Base-by-base conservation (phyloP, 2,888 invertebrate species). In the Parnassius apollo region DNA sequence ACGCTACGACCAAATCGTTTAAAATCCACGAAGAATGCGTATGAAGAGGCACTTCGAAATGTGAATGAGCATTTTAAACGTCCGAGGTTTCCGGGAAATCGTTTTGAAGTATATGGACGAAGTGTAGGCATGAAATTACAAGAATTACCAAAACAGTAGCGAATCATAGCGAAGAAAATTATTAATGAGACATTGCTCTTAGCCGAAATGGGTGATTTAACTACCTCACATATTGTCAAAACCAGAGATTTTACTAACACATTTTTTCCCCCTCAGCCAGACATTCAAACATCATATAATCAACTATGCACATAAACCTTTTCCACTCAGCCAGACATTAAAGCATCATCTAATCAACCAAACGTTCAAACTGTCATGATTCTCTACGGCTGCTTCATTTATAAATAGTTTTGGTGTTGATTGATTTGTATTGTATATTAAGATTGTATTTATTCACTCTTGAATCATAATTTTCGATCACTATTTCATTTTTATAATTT, bases 21-120 rank as follows among this genome's bases (percentile, higher is more conserved):
- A 13, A 50, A 13, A 50, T 25, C 50, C 50, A 50, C n/a, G n/a
- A 50, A 50, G n/a, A 50, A 50, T 9, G n/a, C 50, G n/a, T 50
- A 11, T n/a, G 50, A 50, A 9, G 50, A 50, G n/a, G 50, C n/a
- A 50, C 50, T 50, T n/a, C 11, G n/a, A n/a, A 13, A 25, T 25
- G 25, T 25, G 25, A 25, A 25, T 25, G 25, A 25, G 25, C 25
- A 25, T 25, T 25, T 25, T 25, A 25, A 25, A 25, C 25, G 25
- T 25, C 25, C 25, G 25, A 25, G 25, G 25, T 25, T 25, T 25
- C 25, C 25, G n/a, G 50, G 11, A 9, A 50, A 50, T 50, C 50
- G 50, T 50, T n/a, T n/a, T 50, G 50, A 50, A 13, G 50, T 13
- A n/a, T 50, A n/a, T 13, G 25, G 50, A 50, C 11, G n/a, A 50